These are phyloP conservation scores for Nymphalis urticae DNA, from an alignment of 2,888 invertebrate genomes.

Conservation along the genomic window DNA sequence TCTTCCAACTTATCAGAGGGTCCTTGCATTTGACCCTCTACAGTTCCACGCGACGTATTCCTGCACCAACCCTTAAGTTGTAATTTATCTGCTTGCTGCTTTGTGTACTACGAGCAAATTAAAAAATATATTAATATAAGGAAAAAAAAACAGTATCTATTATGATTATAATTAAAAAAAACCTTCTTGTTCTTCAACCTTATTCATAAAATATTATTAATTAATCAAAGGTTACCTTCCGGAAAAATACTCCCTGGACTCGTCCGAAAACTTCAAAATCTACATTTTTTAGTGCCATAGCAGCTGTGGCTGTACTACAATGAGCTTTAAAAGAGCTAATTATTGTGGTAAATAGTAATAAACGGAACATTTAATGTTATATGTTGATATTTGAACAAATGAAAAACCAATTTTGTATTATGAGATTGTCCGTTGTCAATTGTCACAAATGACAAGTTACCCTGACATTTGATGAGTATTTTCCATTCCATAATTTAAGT, in stretches of 20 bases:
- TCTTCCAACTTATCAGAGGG: slow-evolving; percentile 77
- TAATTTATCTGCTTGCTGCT: slow-evolving; percentile 83
- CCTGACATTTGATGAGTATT: neutral
- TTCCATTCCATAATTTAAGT: no score
- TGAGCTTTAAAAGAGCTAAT: slow-evolving; percentile 46
- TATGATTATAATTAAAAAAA: neutral
- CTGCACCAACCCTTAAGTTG: slow-evolving; percentile 87
- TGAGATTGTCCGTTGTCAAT: no score
- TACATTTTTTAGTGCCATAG: slow-evolving; percentile 55
- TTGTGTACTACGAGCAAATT: slow-evolving; percentile 79
- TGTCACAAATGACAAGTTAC: neutral
- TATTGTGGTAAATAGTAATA: slow-evolving; percentile 53
- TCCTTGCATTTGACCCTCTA: slow-evolving; percentile 86
- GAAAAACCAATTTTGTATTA: neutral
- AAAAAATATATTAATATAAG: slow-evolving; percentile 3
- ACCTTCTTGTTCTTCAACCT: neutral
- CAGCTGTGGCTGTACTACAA: slow-evolving; percentile 40
- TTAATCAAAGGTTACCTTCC: slow-evolving; percentile 71
- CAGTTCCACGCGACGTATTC: slow-evolving; percentile 86
- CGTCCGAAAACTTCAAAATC: slow-evolving; percentile 84
- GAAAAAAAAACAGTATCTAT: neutral
- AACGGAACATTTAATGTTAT: slow-evolving; percentile 52
- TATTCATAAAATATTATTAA: neutral
- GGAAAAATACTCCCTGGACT: slow-evolving; percentile 84
- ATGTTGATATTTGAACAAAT: neutral